These are phyloP conservation scores for Zeuzera pyrina DNA, from an alignment of 2,888 invertebrate genomes.

Conservation along the genomic window DNA sequence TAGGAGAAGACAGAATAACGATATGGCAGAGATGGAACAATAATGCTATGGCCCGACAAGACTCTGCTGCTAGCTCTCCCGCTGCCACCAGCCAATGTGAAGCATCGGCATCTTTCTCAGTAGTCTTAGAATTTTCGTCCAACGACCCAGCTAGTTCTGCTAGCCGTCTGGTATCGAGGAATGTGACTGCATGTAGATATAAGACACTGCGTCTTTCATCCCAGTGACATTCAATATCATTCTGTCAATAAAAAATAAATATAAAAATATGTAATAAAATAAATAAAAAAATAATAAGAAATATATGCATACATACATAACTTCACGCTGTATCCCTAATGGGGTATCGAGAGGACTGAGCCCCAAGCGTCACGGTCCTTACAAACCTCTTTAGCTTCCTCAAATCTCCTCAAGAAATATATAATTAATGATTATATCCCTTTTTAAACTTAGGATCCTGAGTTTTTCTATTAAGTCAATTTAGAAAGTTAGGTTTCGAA, in stretches of 20 bases:
- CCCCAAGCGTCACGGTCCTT: too few species aligned
- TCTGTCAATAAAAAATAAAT: constrained; percentile 43
- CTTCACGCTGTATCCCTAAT: too few species aligned
- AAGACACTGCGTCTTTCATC: constrained; percentile 64
- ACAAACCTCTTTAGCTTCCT: too few species aligned
- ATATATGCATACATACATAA: background rate
- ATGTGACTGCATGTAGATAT: constrained; percentile 69
- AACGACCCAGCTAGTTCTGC: constrained; percentile 38
- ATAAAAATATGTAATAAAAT: background rate
- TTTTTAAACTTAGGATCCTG: too few species aligned
- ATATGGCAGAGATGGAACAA: constrained; percentile 88
- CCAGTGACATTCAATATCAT: constrained; percentile 73
- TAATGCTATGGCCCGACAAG: constrained; percentile 80
- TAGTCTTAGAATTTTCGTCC: constrained; percentile 43
- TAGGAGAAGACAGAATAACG: constrained; percentile 68
- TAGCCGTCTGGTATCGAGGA: constrained; percentile 50
- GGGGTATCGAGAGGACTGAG: too few species aligned
- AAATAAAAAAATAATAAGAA: background rate
- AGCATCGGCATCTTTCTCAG: constrained; percentile 53
- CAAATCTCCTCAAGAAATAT: too few species aligned
- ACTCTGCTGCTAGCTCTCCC: constrained; percentile 57
- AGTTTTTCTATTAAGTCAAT: too few species aligned
- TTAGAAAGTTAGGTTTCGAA: too few species aligned
- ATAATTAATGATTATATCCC: too few species aligned
- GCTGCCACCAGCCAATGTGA: constrained; percentile 77